Percentiles rank a stretch among this genome's conserved stretches.
Evolutionary conservation across 1,140 invertebrate genomes (phyloP).

Genomic region (Zaprionus lachaisei): DNA sequence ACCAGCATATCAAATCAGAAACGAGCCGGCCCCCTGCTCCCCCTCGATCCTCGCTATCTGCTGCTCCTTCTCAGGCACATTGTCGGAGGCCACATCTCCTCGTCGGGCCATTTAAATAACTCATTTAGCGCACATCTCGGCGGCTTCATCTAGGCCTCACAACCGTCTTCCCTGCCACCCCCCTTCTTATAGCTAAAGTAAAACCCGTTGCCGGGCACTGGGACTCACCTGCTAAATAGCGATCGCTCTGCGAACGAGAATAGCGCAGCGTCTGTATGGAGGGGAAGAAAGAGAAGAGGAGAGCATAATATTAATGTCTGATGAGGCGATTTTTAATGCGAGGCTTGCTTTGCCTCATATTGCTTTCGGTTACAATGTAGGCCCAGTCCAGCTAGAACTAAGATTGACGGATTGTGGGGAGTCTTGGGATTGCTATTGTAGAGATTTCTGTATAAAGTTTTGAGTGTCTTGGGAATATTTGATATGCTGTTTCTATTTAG

Average conservation of each 20-base stretch:
- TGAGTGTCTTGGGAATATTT: too few relatives aligned
- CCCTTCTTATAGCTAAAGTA: conserved; percentile 35
- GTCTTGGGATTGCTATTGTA: background rate
- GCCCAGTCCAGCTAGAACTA: background rate
- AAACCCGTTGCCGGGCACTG: conserved; percentile 54
- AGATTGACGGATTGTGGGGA: background rate
- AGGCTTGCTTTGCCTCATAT: conserved; percentile 16
- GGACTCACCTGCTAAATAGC: conserved; percentile 86
- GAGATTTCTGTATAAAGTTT: background rate
- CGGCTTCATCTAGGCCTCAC: conserved; percentile 36
- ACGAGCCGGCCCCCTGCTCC: background rate
- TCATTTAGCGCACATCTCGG: conserved; percentile 65
- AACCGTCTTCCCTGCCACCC: background rate
- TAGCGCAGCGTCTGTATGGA: conserved; percentile 77
- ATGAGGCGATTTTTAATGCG: conserved; percentile 50
- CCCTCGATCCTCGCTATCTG: background rate
- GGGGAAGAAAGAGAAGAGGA: conserved; percentile 27
- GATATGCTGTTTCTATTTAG: too few relatives aligned
- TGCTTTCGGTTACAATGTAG: background rate
- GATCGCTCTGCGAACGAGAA: conserved; percentile 86
- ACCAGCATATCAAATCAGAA: conserved; percentile 71
- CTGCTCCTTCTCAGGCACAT: background rate
- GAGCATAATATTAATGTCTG: conserved; percentile 63
- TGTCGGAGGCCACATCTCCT: background rate
- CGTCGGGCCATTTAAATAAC: conserved; percentile 76